Evolutionary conservation across 2,113 vertebrate species (phyloP).

Genomic region (Noctilio leporinus): DNA sequence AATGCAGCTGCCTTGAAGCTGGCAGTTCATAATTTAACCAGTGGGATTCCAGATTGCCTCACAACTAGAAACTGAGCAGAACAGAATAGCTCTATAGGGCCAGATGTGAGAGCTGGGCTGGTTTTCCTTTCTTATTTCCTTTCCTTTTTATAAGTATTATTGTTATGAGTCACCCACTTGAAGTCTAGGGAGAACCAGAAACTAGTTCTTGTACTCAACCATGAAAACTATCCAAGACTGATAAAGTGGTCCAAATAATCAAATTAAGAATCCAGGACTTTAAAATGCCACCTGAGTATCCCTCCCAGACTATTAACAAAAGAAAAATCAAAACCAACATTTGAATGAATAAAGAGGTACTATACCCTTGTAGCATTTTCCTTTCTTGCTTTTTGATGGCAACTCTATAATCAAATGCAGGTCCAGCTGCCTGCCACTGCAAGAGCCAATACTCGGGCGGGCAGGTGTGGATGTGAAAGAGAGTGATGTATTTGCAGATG

Average conservation of each 20-base stretch:
- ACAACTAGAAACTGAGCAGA: background rate
- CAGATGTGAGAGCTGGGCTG: background rate
- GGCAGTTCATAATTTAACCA: background rate
- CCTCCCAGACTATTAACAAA: background rate
- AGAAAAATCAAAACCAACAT: background rate
- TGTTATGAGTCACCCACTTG: background rate
- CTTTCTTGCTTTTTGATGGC: background rate
- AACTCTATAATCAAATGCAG: background rate
- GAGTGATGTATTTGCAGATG: no score
- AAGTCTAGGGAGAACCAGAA: background rate
- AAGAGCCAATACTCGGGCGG: no score
- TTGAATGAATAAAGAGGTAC: background rate
- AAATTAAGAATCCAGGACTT: slow-evolving; percentile 52
- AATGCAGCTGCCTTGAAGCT: background rate
- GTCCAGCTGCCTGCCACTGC: no score
- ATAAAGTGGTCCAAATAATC: slow-evolving; percentile 58
- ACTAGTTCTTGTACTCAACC: slow-evolving; percentile 43
- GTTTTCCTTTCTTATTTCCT: background rate
- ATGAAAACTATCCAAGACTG: slow-evolving; percentile 28
- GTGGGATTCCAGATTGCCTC: slow-evolving; percentile 22
- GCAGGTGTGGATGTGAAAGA: no score
- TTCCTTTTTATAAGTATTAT: background rate
- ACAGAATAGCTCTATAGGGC: background rate
- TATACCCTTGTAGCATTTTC: background rate
- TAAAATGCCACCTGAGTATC: slow-evolving; percentile 24